Base-by-base conservation (phyloP, 2,888 invertebrate species). In the Glomeris marginata region DNA sequence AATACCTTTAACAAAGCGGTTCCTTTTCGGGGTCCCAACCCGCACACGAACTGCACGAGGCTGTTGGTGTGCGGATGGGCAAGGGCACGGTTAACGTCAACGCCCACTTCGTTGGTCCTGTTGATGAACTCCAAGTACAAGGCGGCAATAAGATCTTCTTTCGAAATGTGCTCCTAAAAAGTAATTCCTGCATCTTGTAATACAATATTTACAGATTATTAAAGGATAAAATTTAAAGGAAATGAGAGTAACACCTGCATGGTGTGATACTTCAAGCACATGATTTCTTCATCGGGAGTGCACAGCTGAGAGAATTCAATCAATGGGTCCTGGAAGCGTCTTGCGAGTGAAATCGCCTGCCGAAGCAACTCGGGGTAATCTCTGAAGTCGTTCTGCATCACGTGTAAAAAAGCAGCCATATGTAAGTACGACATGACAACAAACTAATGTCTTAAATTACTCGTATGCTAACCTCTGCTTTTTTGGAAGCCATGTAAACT, bases 221-320 rank as follows among this genome's bases (percentile, higher is more conserved):
- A n/a, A 10, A 41, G 11, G 11, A 16, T 41, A 41, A 18, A 16
- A 11, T 41, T 18, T 41, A 18, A 41, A 11, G 18, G 10, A n/a
- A n/a, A n/a, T n/a, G n/a, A n/a, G n/a, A n/a, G n/a, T n/a, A n/a
- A n/a, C n/a, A 65, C 72, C 68, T 78, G 80, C 42, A 95, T 66
- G 0, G 86, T 76, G 67, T 98, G 94, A 64, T 87, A 94, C 49
- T 88, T 77, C 28, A 98, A 75, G 63, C 94, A 94, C 16, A 98
- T 70, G 56, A 98, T 87, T 72, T 98, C 98, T 57, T 97, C 94
- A 62, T 98, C 97, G 0, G 83, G 78, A 3, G 91, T 92, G 66
- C 94, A 97, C 0, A 98, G 72, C 63, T 97, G 95, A 0, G 92
- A 86, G 66, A 88, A 94, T 67, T 98, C 98, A 54, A 94, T 78